Base-by-base conservation (phyloP, 2,113 vertebrate species). In the Osmerus mordax region DNA sequence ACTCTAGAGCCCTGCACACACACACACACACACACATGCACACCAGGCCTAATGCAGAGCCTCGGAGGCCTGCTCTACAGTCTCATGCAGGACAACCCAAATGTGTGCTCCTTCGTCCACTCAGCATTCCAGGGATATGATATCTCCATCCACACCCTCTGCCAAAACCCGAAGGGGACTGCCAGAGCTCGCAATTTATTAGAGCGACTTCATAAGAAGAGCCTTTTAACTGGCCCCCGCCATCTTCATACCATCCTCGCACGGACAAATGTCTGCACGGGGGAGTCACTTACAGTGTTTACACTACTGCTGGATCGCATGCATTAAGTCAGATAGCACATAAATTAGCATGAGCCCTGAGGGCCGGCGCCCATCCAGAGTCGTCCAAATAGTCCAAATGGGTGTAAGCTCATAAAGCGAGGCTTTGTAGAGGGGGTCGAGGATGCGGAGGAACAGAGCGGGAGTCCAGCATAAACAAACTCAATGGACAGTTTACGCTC, bases 401-500 rank as follows among this genome's bases (percentile, higher is more conserved):
- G 81, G 78, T 82, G 79, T 81, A 81, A 83, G 81, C 85, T 85
- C 77, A 80, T 89, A 83, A 85, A 84, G 75, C 73, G 16, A 73
- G 85, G 80, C 85, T 88, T 82, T 87, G 86, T 84, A 67, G 3
- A 18, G 9, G 16, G 75, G 78, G 67, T 41, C 67, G 4, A 12
- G 71, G 73, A 74, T 69, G 69, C 64, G 80, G 81, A 78, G 81
- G 70, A 81, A 69, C 65, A 41, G 72, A 81, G 69, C 56, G 72
- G 69, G 78, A 54, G 67, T 87, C 87, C 89, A 90, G 83, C 76
- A 76, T 86, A 89, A 89, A 89, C 87, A 90, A 80, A 84, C 74
- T 64, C 67, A 83, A 66, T 56, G 75, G 66, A 70, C 85, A 80
- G 84, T 86, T 85, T 88, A 78, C 80, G 76, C 71, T 81, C 59